phyloP scores from a whole-genome alignment of 1,140 invertebrate genomes.

The Bombus superbus region DNA sequence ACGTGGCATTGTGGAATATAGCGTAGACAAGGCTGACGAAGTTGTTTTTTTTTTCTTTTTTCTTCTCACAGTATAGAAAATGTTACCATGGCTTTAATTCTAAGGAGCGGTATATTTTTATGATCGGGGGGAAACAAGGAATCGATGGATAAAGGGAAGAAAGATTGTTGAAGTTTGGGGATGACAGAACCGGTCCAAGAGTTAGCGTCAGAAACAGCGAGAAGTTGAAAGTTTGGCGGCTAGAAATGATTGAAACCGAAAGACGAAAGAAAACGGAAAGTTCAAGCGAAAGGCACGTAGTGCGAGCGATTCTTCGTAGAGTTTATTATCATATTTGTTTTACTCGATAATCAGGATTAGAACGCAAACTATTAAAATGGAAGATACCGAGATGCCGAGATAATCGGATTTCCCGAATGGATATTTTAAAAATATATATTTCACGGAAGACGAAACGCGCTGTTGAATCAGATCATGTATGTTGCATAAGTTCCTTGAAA shows the following conservation, averaged over 20 bases:
- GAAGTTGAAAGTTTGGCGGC: background rate
- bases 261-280: background rate
- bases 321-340: background rate
- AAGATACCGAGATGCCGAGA: background rate
- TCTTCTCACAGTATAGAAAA: background rate
- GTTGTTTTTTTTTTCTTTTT: background rate
- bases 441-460: background rate
- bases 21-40: no score
- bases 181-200: background rate
- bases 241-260: background rate
- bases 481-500: background rate
- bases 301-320: background rate
- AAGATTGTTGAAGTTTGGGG: background rate
- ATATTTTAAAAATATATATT: background rate
- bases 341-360: background rate
- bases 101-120: background rate
- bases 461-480: background rate
- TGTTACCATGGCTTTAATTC: background rate
- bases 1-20: no score
- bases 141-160: conserved; percentile 3
- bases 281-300: background rate
- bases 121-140: background rate
- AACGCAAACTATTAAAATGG: background rate
- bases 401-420: background rate
- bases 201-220: background rate